A percentile compares a stretch with the other conserved stretches of the same genome.
phyloP scores from a whole-genome alignment of 2,113 vertebrate species.

The Pedionomus torquatus region DNA sequence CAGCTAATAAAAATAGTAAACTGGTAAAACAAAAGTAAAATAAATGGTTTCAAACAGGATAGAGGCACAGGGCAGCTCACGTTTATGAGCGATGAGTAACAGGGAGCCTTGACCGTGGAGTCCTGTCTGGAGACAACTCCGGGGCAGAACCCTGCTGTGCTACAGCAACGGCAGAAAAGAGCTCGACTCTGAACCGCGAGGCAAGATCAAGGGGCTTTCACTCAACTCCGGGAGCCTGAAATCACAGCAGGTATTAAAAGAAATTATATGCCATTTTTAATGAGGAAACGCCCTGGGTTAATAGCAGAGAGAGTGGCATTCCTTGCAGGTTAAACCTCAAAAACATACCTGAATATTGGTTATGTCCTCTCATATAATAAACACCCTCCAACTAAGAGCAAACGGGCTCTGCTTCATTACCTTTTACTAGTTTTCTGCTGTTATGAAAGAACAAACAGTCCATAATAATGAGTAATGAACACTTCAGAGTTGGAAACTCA shows the following conservation, averaged over 20 bases:
- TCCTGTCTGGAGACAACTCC: neutral
- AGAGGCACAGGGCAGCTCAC: neutral
- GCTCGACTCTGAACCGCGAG: neutral
- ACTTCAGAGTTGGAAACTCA: neutral
- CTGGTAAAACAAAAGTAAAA: neutral
- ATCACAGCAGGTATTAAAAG: neutral
- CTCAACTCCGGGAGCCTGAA: neutral
- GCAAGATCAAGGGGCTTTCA: accelerated
- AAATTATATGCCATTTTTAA: neutral
- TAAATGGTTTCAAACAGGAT: neutral
- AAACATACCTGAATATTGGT: slow-evolving; percentile 13
- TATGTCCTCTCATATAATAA: neutral
- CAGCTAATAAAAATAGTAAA: neutral
- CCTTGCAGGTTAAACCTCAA: neutral
- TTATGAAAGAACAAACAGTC: slow-evolving; percentile 26
- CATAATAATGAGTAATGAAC: slow-evolving; percentile 33
- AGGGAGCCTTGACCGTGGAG: neutral
- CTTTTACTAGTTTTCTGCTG: slow-evolving; percentile 12
- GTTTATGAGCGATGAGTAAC: neutral
- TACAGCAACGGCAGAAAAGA: neutral
- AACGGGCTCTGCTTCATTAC: slow-evolving; percentile 26
- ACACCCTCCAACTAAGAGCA: neutral
- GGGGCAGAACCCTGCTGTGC: neutral
- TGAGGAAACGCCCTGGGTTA: neutral
- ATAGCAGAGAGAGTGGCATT: neutral